Base-by-base conservation (phyloP, 2,113 vertebrate genomes). In the Ceyx melanurus region DNA sequence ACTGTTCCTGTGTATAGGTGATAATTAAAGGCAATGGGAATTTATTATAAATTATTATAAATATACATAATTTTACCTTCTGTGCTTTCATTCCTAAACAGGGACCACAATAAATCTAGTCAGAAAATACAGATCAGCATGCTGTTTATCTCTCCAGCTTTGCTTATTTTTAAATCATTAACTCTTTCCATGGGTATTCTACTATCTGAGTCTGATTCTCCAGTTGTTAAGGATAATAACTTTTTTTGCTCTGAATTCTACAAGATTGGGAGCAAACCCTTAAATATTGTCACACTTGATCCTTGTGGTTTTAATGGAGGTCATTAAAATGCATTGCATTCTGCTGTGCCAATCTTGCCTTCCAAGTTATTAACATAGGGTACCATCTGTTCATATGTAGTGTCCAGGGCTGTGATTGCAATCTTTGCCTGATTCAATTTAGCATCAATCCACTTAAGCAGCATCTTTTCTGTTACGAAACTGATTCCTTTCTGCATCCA, bases 251-350 rank as follows among this genome's bases (percentile, higher is more conserved):
- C 90, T 5, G 3, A 68, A 62, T 84, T 76, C 62, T 46, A 3
- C 64, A 74, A 83, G 37, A 88, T 76, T 81, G 75, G 58, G 53
- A 86, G 35, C 40, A 72, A 74, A 18, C 12, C 51, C 33, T 67
- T 93, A 79, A 88, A 48, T 60, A 61, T 33, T 9, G 33, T 94
- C 70, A 46, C 54, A 29, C 37, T 89, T 4, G 2, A 72, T 82
- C 66, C 22, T 86, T 19, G 1, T 77, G 67, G 22, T 58, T 92
- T 93, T 81, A 90, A 89, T 65, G 73, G 92, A 81, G 35, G 86
- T 93, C 58, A 79, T 95, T 92, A 94, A 90, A 95, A 94, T 87
- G 83, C 54, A 70, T 62, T 86, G 42, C 46, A 42, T 89, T 92
- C 84, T 85, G 80, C 77, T 73, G 5, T 72, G 88, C 61, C 62